phyloP scores from a whole-genome alignment of 2,113 vertebrate species.

The Polyodon spathula region DNA sequence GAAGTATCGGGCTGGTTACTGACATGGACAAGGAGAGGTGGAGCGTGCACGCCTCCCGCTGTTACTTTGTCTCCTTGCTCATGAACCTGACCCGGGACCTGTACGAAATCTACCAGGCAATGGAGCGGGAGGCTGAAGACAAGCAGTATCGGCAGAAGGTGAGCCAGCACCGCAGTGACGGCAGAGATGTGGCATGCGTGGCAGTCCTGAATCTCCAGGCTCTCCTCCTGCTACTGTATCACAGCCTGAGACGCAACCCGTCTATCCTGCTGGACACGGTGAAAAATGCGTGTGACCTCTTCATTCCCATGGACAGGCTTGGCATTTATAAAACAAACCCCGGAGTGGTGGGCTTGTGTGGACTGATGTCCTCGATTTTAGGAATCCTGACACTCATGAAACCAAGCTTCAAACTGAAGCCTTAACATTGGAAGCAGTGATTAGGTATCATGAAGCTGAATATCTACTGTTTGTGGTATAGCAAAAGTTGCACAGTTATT shows the following conservation, averaged over 20 bases:
- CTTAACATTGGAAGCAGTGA: no score
- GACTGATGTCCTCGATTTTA: conserved; percentile 80
- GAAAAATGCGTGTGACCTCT: conserved; percentile 83
- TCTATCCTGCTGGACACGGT: conserved; percentile 70
- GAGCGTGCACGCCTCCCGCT: conserved; percentile 61
- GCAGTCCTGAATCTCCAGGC: conserved; percentile 51
- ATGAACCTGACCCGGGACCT: conserved; percentile 66
- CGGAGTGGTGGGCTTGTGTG: conserved; percentile 75
- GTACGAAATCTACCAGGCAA: conserved; percentile 62
- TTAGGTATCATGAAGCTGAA: no score
- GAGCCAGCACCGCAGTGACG: conserved; percentile 30
- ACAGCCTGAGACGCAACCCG: conserved; percentile 60
- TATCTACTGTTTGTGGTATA: no score
- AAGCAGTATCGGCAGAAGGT: conserved; percentile 29
- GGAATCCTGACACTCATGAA: conserved; percentile 68
- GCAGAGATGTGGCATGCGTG: conserved; percentile 30
- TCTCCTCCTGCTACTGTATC: conserved; percentile 55
- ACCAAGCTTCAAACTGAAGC: conserved; percentile 70
- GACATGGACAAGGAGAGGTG: conserved; percentile 65
- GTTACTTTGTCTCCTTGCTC: conserved; percentile 71
- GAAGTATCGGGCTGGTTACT: conserved; percentile 53
- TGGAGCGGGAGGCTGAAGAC: conserved; percentile 46
- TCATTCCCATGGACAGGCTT: conserved; percentile 73
- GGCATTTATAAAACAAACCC: conserved; percentile 68
- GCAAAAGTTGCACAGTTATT: no score